Evolutionary conservation across 2,888 invertebrate genomes (phyloP).

Genomic region (Pyrgus malvae): DNA sequence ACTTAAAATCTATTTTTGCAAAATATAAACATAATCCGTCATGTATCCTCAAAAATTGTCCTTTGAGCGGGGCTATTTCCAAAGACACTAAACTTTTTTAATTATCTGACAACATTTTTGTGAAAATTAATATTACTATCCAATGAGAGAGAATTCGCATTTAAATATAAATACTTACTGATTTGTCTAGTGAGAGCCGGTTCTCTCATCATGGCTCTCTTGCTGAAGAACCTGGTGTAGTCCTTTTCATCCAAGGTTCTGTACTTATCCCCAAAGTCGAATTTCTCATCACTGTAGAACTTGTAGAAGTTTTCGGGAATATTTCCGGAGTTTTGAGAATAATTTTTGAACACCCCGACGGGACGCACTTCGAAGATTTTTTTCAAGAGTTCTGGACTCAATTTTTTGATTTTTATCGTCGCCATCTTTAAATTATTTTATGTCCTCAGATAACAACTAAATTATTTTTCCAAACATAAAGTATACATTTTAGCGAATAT

Average conservation of each 20-base stretch:
- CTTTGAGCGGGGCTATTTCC: no score
- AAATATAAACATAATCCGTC: no score
- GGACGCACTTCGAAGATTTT: constrained; percentile 44
- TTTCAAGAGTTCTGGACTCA: constrained; percentile 16
- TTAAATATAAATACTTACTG: constrained; percentile 51
- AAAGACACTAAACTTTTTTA: no score
- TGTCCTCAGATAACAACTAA: not conserved
- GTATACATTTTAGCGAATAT: not conserved
- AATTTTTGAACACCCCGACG: constrained; percentile 35
- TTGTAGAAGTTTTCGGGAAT: constrained; percentile 55
- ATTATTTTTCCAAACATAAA: not conserved
- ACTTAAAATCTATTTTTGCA: no score
- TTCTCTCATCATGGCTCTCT: constrained; percentile 54
- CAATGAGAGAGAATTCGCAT: no score
- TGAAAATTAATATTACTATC: no score
- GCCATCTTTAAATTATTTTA: constrained; percentile 1
- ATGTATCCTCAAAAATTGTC: no score
- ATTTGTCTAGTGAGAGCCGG: constrained; percentile 67
- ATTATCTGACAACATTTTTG: no score
- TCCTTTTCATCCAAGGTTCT: constrained; percentile 54
- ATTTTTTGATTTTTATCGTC: constrained; percentile 11
- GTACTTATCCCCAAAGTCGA: constrained; percentile 44
- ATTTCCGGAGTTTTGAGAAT: constrained; percentile 41
- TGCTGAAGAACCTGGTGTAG: constrained; percentile 62
- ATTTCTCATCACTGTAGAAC: constrained; percentile 52